Percentiles rank a stretch among this genome's conserved stretches.
phyloP scores from a whole-genome alignment of 2,888 invertebrate genomes.

The Scelioninae gen. 1 region DNA sequence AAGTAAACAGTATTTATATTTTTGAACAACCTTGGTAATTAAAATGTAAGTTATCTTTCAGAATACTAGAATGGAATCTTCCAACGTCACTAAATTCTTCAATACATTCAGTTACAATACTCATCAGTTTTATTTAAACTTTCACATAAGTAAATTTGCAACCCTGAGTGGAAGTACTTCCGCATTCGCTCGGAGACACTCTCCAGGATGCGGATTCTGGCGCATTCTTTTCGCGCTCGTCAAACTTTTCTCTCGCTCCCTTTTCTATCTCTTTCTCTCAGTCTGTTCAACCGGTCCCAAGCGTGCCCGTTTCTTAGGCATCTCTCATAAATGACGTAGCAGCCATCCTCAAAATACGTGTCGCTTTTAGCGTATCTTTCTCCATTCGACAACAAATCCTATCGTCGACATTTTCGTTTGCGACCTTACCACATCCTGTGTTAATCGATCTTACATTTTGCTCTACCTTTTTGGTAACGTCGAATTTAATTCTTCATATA shows the following conservation, averaged over 20 bases:
- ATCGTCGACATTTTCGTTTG: constrained; percentile 11
- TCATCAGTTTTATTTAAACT: neutral
- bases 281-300: constrained; percentile 58
- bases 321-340: constrained; percentile 60
- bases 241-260: constrained; percentile 55
- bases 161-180: constrained; percentile 32
- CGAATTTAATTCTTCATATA: neutral
- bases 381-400: constrained; percentile 28
- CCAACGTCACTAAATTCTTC: neutral
- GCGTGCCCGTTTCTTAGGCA: constrained; percentile 56
- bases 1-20: too few species aligned
- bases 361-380: constrained; percentile 41
- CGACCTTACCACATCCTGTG: neutral
- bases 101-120: neutral
- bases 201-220: constrained; percentile 45
- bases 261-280: constrained; percentile 42
- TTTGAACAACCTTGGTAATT: too few species aligned
- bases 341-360: constrained; percentile 57
- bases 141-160: neutral
- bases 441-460: constrained; percentile 18
- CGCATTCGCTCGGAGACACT: constrained; percentile 52
- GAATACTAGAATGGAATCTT: too few species aligned
- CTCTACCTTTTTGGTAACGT: constrained; percentile 1
- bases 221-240: constrained; percentile 59
- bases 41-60: too few species aligned